Evolutionary conservation across 2,113 vertebrate species (phyloP), one percentile per base, ranked within the genome.

Genomic region (Eublepharis macularius): DNA sequence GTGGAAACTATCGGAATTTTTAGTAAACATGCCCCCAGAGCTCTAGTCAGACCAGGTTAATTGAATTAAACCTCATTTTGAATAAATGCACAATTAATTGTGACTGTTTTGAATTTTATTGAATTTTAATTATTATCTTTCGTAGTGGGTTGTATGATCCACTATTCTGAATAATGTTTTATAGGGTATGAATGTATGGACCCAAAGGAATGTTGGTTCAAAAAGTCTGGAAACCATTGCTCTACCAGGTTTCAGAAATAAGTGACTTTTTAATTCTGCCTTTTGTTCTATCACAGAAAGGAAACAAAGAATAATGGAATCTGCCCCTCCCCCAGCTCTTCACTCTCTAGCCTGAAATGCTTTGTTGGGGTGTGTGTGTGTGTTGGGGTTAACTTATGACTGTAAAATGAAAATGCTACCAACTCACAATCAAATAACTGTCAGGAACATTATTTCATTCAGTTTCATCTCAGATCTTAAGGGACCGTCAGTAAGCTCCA

Each of bases 361-460:
- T 91, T 95, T 94, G 92, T 45, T 85, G 94, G 93, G 60, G 24
- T 9, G 60, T 43, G 87, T 94, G 93, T n/a, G n/a, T n/a, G n/a
- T n/a, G 94, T 94, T 94, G 95, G 54, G 93, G 83, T 94, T 94
- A 76, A 92, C 93, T 95, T 93, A 94, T 93, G 83, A 88, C 93
- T 94, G 87, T 90, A 92, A 95, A 95, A 94, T 93, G 90, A 95
- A 95, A 95, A 92, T 89, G 91, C 93, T 94, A 93, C 63, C 92
- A 95, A 91, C 17, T 94, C 91, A 94, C 92, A 94, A 94, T 96
- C 93, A 94, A 94, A 87, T 94, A 93, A 94, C 91, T 94, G 93
- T 95, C 95, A 94, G 91, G 85, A 0, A 0, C 86, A 89, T 96
- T 95, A 96, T 96, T 96, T 95, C 84, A 93, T 95, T 96, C 91